Evolutionary conservation across 2,113 vertebrate genomes (phyloP), one percentile per base, ranked within the genome.

Genomic region (Ictalurus punctatus): DNA sequence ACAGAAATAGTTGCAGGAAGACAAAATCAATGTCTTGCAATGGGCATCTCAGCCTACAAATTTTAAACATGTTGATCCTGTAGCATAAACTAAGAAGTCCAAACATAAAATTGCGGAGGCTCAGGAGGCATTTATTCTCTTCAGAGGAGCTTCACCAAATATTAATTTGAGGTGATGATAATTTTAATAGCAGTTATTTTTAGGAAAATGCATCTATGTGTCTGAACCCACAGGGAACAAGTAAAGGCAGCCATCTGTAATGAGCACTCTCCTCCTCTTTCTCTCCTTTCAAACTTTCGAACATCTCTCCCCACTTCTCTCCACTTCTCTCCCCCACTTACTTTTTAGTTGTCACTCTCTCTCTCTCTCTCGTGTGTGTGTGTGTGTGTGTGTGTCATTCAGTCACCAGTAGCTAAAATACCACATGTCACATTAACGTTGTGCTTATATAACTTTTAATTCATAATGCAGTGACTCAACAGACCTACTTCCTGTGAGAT

Each of bases 401-500:
- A 91, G 65, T n/a, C 80, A 93, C 94, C 91, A 85, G 92, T 90
- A 92, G 93, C 93, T 93, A 93, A 94, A 94, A 93, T 93, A 37
- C 69, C 65, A 69, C 34, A 73, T 73, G 92, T 94, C 94, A 92
- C 94, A 93, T 94, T 95, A 93, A 93, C 92, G 92, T 93, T 92
- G 92, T 92, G 90, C 93, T 92, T 94, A 92, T 94, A 92, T 92
- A 92, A 91, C 91, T 91, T 92, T n/a, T 91, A 91, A 92, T 93
- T 95, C 92, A 89, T 93, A 92, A 90, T 94, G 93, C 94, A 95
- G 93, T 94, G 94, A 95, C 92, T 92, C 89, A 88, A 90, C 90
- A 91, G 92, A 92, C 90, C 90, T 37, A 89, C 93, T 90, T 92
- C 90, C 90, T 93, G 94, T 92, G 91, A 94, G 94, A 93, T 93